Percentiles rank a stretch among this genome's conserved stretches.
Evolutionary conservation across 1,140 invertebrate genomes (phyloP).

Genomic region (Ceratosolen solmsi): DNA sequence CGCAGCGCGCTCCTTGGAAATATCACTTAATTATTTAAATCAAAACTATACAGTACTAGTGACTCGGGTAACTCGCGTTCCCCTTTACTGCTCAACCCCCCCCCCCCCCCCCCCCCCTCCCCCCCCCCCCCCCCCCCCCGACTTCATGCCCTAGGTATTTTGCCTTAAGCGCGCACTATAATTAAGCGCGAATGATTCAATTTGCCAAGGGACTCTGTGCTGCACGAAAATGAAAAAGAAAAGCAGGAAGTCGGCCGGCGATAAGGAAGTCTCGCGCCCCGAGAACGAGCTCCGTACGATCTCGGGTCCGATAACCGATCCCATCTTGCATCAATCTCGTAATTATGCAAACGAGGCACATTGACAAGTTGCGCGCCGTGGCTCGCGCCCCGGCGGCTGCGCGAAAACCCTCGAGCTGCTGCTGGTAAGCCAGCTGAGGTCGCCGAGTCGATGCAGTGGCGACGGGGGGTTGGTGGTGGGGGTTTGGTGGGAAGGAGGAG

Average conservation of each 20-base stretch:
- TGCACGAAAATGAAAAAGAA: not conserved
- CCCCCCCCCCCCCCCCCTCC: not conserved
- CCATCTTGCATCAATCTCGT: conserved; percentile 3
- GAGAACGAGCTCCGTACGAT: too few relatives aligned
- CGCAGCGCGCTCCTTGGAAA: not conserved
- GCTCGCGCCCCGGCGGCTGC: not conserved
- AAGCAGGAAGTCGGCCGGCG: conserved; percentile 1
- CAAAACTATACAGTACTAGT: not conserved
- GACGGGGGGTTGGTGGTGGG: too few relatives aligned
- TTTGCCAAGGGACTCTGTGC: not conserved
- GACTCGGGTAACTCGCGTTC: not conserved
- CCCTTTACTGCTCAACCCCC: too few relatives aligned
- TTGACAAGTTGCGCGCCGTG: conserved; percentile 31
- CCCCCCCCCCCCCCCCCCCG: not conserved
- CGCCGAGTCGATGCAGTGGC: too few relatives aligned
- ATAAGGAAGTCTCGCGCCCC: too few relatives aligned
- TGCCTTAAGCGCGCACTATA: not conserved
- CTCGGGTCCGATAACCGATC: too few relatives aligned
- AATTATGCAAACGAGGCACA: conserved; percentile 48
- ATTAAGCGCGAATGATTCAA: not conserved
- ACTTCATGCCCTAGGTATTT: not conserved
- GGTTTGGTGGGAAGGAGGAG: too few relatives aligned
- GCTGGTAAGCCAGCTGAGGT: too few relatives aligned
- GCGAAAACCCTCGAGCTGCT: too few relatives aligned
- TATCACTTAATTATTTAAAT: not conserved